These are phyloP conservation scores for Gymnocephalus cernua DNA, from an alignment of 2,113 vertebrate species.

Conservation along the genomic window DNA sequence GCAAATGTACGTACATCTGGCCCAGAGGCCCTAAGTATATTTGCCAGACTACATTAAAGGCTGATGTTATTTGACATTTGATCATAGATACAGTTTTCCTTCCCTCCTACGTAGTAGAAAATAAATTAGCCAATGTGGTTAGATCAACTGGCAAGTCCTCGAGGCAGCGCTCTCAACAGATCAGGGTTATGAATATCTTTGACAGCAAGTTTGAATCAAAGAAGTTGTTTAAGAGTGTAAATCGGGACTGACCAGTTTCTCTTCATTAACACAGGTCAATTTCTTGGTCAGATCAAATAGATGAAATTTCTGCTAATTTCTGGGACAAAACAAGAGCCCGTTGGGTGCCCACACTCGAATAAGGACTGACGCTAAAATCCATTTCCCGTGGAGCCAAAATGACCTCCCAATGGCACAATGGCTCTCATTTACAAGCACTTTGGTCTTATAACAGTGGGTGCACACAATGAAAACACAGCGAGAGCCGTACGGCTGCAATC, in stretches of 20 bases:
- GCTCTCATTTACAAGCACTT: slow-evolving; percentile 66
- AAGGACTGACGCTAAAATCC: slow-evolving; percentile 58
- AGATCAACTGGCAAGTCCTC: slow-evolving; percentile 42
- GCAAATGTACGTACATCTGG: too few species aligned
- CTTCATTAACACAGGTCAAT: slow-evolving; percentile 11
- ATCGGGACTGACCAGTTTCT: slow-evolving; percentile 26
- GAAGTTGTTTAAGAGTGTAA: slow-evolving; percentile 18
- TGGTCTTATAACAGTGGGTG: slow-evolving; percentile 65
- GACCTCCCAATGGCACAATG: slow-evolving; percentile 78
- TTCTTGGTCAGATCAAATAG: slow-evolving; percentile 13
- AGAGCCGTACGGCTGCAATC: slow-evolving; percentile 65
- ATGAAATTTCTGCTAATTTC: slow-evolving; percentile 61
- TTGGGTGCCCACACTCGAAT: slow-evolving; percentile 45
- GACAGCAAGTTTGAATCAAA: slow-evolving; percentile 31
- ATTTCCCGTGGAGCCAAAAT: slow-evolving; percentile 70
- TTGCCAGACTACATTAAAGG: slow-evolving; percentile 42
- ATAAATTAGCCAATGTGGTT: slow-evolving; percentile 61
- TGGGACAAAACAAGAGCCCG: slow-evolving; percentile 27
- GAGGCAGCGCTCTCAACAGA: slow-evolving; percentile 50
- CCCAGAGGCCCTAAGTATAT: slow-evolving; percentile 48
- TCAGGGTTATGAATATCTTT: slow-evolving; percentile 40
- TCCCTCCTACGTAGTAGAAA: slow-evolving; percentile 61
- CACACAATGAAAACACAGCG: slow-evolving; percentile 72
- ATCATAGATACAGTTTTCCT: slow-evolving; percentile 52
- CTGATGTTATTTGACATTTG: slow-evolving; percentile 66